A percentile compares a stretch with the other conserved stretches of the same genome.
Evolutionary conservation across 2,888 invertebrate species (phyloP).

Genomic region (Calephelis perditalis): DNA sequence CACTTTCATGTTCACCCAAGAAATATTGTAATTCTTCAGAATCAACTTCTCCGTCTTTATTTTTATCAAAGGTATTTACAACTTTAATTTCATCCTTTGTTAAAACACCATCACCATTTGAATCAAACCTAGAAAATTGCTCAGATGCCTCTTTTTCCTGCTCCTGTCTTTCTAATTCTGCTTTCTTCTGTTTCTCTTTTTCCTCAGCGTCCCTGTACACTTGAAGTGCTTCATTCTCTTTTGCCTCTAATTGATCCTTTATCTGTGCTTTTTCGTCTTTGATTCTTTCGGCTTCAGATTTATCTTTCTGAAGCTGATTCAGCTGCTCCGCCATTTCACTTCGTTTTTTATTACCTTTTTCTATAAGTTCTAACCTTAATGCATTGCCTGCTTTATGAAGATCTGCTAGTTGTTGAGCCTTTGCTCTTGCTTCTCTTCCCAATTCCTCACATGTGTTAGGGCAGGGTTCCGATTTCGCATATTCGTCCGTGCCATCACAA

Average conservation of each 20-base stretch:
- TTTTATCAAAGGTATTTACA: constrained; percentile 89
- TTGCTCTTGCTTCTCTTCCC: constrained; percentile 85
- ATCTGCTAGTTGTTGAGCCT: constrained; percentile 84
- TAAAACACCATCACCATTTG: constrained; percentile 87
- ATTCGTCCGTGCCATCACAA: constrained; percentile 94
- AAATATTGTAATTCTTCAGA: constrained; percentile 91
- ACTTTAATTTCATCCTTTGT: constrained; percentile 83
- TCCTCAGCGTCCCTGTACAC: constrained; percentile 85
- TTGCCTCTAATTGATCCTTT: constrained; percentile 84
- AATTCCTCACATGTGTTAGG: constrained; percentile 89
- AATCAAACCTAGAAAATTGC: constrained; percentile 88
- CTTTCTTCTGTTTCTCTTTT: constrained; percentile 77
- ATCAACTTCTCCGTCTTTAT: constrained; percentile 92
- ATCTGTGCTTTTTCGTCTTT: constrained; percentile 86
- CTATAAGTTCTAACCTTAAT: constrained; percentile 84
- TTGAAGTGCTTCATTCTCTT: constrained; percentile 86
- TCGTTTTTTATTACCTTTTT: constrained; percentile 85
- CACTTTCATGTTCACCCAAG: constrained; percentile 82
- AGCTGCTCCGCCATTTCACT: constrained; percentile 85
- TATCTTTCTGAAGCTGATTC: constrained; percentile 83
- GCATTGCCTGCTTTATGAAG: constrained; percentile 88
- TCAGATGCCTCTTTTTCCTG: constrained; percentile 81
- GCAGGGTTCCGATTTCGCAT: constrained; percentile 81
- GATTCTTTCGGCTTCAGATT: constrained; percentile 86
- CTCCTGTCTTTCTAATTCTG: constrained; percentile 76